Evolutionary conservation across 1,140 invertebrate genomes (phyloP), one percentile per base, ranked within the genome.

Genomic region (Drosophila equinoxialis): DNA sequence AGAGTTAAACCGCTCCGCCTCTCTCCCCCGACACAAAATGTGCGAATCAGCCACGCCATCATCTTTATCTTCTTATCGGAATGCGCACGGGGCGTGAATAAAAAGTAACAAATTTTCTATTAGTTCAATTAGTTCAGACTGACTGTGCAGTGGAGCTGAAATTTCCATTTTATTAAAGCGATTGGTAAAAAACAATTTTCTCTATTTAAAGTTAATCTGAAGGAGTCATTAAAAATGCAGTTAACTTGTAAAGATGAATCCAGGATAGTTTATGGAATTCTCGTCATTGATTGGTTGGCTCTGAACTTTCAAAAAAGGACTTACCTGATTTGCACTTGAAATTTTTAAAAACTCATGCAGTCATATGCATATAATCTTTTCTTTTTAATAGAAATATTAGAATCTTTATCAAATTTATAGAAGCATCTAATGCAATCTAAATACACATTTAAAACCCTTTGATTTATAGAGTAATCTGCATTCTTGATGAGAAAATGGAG

Each of bases 51-150:
- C 3, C 45, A 10, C 11, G 8, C 17, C 11, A 20, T 20, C 17
- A 51, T 51, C 45, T 51, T 51, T 7, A 51, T 51, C 45, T 23
- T 11, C 20, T 51, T 51, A 10, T 51, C 45, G 7, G 45, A 48
- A 48, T 48, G 45, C 45, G 45, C 45, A 51, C 45, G 45, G 45
- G 45, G 45, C 45, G 45, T 51, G 45, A 51, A 51, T 51, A 51
- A 51, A 51, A 51, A 23, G 17, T 8, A 51, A 51, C 17, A 51
- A 51, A 23, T 23, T 51, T 51, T 51, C 45, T 51, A 51, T 51
- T 51, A 51, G 45, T 51, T 51, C 45, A 51, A 51, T 51, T 51
- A 51, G 17, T 23, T 30, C 8, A 11, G 45, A 23, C 45, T 6
- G 45, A 23, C 45, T 6, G 30, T 8, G 13, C 45, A 51, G 45